Evolutionary conservation across 2,113 vertebrate species (phyloP), one percentile per base, ranked within the genome.

Genomic region (Alaudala cheleensis): DNA sequence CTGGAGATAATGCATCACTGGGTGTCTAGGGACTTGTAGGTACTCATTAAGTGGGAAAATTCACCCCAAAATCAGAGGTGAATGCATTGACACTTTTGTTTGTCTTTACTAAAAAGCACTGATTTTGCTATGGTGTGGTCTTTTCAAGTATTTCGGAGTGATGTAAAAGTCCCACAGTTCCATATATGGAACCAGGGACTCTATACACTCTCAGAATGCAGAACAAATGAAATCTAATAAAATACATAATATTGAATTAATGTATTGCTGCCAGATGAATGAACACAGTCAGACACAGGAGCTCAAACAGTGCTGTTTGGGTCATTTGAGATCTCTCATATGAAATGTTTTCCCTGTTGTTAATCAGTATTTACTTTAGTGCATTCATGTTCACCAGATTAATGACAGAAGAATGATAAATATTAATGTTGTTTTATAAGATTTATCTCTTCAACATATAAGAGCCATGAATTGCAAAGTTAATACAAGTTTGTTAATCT

Each of bases 371-470:
- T 93, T 92, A 71, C 33, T 47, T 81, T 69, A 65, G 33, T 51
- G 56, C 44, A 78, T 86, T 95, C 3, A 5, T 69, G 31, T 76
- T 49, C 49, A 65, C 31, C 21, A 76, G 78, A 57, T 72, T 87
- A 91, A 81, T 37, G 61, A 57, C 20, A 50, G 18, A 15, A 85
- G 53, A 85, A 76, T 57, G 31, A 89, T 67, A 91, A 89, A 91
- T 50, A 79, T 7, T 6, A 87, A 57, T 79, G 53, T 61, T 87
- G 76, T 87, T 95, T 92, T 71, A 69, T 86, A 87, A 93, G n/a
- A 94, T 90, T 93, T 91, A 70, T 87, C 47, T 45, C 16, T 81
- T 92, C 66, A 73, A 72, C 33, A 33, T 76, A 37, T 47, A 77
- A 91, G 57, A 95, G 11, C 31, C 49, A 34, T 19, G 20, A 89